These are phyloP conservation scores for Meriones psammophilus DNA, from an alignment of 2,797 vertebrate species.

Conservation along the genomic window DNA sequence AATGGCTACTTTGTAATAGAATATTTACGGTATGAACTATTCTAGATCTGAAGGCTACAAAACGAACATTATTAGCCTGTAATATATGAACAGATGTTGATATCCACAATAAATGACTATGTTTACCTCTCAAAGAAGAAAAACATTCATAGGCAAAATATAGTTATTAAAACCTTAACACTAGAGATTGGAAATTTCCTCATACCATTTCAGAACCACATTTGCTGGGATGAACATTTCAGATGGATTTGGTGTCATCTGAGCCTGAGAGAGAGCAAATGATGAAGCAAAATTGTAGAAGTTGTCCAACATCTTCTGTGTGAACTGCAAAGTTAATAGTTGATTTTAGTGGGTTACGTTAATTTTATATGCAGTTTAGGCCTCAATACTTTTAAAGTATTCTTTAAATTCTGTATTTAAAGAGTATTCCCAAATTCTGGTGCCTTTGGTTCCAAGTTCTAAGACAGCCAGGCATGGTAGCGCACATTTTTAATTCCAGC, in stretches of 20 bases:
- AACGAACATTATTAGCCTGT: not conserved
- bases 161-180: constrained; percentile 33
- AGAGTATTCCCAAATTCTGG: not conserved
- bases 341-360: constrained; percentile 41
- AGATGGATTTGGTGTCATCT: constrained; percentile 95
- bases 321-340: constrained; percentile 90
- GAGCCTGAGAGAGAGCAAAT: constrained; percentile 95
- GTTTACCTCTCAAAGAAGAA: constrained; percentile 58
- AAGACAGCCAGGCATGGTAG: not conserved
- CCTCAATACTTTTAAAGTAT: constrained; percentile 55
- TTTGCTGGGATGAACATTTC: constrained; percentile 97
- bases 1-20: not conserved
- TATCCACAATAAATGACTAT: constrained; percentile 50
- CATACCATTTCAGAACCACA: constrained; percentile 95
- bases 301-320: constrained; percentile 98
- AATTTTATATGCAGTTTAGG: constrained; percentile 28
- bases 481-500: not conserved
- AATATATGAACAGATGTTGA: not conserved
- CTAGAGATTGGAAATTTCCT: constrained; percentile 31
- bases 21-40: constrained; percentile 14
- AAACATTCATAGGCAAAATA: constrained; percentile 52
- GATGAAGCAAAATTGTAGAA: constrained; percentile 97
- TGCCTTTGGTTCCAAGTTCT: constrained; percentile 44
- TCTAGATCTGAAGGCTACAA: constrained; percentile 31
- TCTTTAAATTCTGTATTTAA: too few relatives aligned